These are phyloP conservation scores for Poeciliopsis turrubarensis DNA, from an alignment of 2,113 vertebrate species.

Conservation along the genomic window DNA sequence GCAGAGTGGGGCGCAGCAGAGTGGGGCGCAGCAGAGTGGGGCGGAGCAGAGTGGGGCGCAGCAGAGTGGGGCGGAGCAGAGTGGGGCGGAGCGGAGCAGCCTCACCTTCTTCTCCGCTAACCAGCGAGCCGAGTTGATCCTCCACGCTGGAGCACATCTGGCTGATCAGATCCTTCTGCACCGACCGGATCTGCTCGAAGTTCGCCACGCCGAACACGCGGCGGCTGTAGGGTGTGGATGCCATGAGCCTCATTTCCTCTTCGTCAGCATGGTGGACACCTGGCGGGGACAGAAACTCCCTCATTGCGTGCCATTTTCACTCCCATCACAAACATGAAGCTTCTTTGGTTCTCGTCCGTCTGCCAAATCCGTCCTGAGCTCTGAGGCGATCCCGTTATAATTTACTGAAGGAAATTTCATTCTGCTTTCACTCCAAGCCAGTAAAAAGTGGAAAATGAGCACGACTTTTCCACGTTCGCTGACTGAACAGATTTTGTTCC, in stretches of 20 bases:
- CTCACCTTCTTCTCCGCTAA: constrained; percentile 93
- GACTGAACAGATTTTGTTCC: constrained; percentile 37
- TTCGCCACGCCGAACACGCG: constrained; percentile 87
- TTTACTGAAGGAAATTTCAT: constrained; percentile 5
- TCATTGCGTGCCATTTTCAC: neutral
- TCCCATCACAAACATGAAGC: too few relatives aligned
- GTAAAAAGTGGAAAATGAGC: constrained; percentile 31
- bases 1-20: too few relatives aligned
- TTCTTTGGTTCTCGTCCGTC: neutral
- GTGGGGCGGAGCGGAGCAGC: too few relatives aligned
- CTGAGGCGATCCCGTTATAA: too few relatives aligned
- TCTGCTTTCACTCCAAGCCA: constrained; percentile 9
- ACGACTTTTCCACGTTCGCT: constrained; percentile 36
- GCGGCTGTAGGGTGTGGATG: constrained; percentile 85
- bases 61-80: too few relatives aligned
- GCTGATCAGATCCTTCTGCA: constrained; percentile 88
- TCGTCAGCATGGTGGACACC: constrained; percentile 91
- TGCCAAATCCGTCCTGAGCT: too few relatives aligned
- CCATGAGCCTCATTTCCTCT: constrained; percentile 88
- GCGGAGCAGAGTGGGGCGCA: too few relatives aligned
- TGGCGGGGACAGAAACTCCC: constrained; percentile 42
- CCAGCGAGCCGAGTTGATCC: constrained; percentile 86
- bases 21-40: too few relatives aligned
- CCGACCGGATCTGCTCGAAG: constrained; percentile 85
- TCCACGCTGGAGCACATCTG: constrained; percentile 90